phyloP scores from a whole-genome alignment of 2,113 vertebrate species.

The Haemorhous mexicanus region DNA sequence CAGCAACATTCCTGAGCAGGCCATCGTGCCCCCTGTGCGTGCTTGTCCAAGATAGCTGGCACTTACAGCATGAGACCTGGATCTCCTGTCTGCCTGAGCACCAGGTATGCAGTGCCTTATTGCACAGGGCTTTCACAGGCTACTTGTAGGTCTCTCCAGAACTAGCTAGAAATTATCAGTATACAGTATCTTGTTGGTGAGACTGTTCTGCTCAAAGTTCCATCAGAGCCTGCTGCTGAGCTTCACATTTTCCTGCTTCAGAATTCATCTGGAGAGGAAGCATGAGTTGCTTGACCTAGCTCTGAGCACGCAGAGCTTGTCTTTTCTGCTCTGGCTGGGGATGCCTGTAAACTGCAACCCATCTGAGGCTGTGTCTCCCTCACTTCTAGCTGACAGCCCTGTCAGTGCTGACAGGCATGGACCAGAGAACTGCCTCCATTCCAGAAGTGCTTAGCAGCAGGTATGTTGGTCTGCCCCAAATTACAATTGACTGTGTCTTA shows the following conservation, averaged over 20 bases:
- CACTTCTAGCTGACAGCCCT: conserved; percentile 11
- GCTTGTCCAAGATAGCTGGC: conserved; percentile 69
- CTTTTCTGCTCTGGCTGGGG: background rate
- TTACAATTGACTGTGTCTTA: background rate
- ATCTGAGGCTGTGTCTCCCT: background rate
- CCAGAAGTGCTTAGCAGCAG: conserved; percentile 52
- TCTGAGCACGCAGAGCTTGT: background rate
- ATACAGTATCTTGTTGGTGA: background rate
- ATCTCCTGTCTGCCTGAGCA: background rate
- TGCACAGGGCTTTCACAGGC: background rate
- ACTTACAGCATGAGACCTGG: conserved; percentile 68
- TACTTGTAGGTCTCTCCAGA: background rate
- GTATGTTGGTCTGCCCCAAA: conserved; percentile 13
- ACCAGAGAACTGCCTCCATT: conserved; percentile 44
- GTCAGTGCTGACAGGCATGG: background rate
- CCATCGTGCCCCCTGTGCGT: conserved; percentile 56
- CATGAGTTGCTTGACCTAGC: background rate
- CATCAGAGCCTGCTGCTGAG: background rate
- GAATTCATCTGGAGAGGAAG: background rate
- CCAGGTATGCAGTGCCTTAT: conserved; percentile 51
- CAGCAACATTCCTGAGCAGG: background rate
- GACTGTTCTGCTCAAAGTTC: background rate
- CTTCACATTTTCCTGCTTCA: background rate
- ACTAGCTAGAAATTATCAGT: background rate
- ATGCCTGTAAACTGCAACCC: background rate